Evolutionary conservation across 2,797 vertebrate genomes (phyloP).

Genomic region (Cyclopterus lumpus): DNA sequence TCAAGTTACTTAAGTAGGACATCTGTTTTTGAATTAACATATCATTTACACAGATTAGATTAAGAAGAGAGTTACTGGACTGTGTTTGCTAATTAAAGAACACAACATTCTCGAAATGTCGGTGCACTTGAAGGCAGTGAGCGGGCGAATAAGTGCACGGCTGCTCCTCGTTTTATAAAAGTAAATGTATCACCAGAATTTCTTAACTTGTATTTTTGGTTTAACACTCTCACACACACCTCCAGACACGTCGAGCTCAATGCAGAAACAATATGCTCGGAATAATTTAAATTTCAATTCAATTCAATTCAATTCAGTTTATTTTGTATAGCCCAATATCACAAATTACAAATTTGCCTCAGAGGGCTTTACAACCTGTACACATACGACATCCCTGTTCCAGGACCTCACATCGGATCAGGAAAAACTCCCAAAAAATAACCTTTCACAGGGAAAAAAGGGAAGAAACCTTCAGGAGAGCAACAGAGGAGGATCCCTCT

Average conservation of each 20-base stretch:
- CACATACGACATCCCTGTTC: too few species aligned
- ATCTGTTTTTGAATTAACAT: conserved; percentile 37
- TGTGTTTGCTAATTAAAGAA: not conserved
- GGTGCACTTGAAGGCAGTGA: not conserved
- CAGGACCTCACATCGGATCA: too few species aligned
- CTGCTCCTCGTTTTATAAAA: not conserved
- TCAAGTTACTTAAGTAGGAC: conserved; percentile 58
- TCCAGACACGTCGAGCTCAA: not conserved
- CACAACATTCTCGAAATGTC: not conserved
- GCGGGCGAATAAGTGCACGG: not conserved
- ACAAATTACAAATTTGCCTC: too few species aligned
- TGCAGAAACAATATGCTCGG: not conserved
- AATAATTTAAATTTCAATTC: too few species aligned
- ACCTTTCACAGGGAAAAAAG: too few species aligned
- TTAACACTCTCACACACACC: not conserved
- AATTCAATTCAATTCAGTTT: too few species aligned
- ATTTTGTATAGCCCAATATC: too few species aligned
- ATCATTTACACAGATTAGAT: conserved; percentile 10
- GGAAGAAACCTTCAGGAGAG: too few species aligned
- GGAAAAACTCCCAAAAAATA: too few species aligned
- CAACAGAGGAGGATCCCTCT: too few species aligned
- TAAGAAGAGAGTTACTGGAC: not conserved
- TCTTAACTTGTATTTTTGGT: not conserved
- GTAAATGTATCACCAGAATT: not conserved
- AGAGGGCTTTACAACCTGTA: too few species aligned